Evolutionary conservation across 1,140 invertebrate species (phyloP).

Genomic region (Nomia melanderi): DNA sequence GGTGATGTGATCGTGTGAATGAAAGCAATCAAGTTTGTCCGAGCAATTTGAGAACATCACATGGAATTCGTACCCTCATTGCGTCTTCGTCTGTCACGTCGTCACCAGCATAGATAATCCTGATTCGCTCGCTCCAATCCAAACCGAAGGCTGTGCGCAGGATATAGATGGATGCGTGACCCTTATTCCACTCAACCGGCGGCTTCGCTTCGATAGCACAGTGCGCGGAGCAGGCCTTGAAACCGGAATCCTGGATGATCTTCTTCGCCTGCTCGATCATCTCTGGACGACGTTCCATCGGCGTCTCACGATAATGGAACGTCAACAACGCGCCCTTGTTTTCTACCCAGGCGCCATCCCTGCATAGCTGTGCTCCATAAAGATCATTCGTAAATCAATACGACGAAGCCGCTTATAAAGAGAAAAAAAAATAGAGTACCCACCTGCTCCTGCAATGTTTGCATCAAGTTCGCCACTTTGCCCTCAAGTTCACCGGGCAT

Average conservation of each 20-base stretch:
- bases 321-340: slow-evolving; percentile 94
- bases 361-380: slow-evolving; percentile 84
- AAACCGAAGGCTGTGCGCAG: slow-evolving; percentile 93
- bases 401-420: background rate
- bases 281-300: slow-evolving; percentile 83
- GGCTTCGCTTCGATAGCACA: slow-evolving; percentile 93
- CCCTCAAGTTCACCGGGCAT: slow-evolving; percentile 93
- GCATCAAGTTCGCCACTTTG: slow-evolving; percentile 89
- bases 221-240: slow-evolving; percentile 89
- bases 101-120: slow-evolving; percentile 95
- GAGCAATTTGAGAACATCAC: background rate
- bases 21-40: background rate
- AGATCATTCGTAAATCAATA: background rate
- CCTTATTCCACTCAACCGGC: slow-evolving; percentile 95
- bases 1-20: no score
- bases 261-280: slow-evolving; percentile 86
- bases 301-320: slow-evolving; percentile 93
- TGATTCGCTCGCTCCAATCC: slow-evolving; percentile 94
- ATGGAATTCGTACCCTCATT: slow-evolving; percentile 86
- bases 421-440: background rate
- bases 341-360: slow-evolving; percentile 94
- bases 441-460: slow-evolving; percentile 90
- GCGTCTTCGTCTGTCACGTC: slow-evolving; percentile 95
- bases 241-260: slow-evolving; percentile 88
- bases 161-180: slow-evolving; percentile 94